Percentiles rank a stretch among this genome's conserved stretches.
Conservation (phyloP, 2,888 invertebrate genomes). For the Himalopsyche japonica region DNA sequence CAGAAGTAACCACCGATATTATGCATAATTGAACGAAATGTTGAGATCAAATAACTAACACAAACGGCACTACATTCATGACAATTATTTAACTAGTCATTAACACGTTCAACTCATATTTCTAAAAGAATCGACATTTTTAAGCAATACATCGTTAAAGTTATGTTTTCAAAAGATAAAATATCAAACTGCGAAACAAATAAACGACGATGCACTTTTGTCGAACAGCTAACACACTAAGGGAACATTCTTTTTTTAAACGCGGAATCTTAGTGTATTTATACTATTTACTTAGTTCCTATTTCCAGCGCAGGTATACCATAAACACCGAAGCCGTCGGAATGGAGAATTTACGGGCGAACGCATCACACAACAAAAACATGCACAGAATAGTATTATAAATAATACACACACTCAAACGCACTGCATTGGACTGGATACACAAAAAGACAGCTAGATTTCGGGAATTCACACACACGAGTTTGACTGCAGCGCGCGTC, state of each 20-base stretch:
- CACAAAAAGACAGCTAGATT: neutral
- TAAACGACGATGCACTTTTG: too few species aligned
- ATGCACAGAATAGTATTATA: neutral
- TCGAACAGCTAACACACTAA: neutral
- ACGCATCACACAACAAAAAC: neutral
- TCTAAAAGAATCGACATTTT: too few species aligned
- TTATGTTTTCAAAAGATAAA: too few species aligned
- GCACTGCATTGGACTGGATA: neutral
- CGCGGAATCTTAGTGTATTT: too few species aligned
- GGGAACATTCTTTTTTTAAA: neutral
- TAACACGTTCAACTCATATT: too few species aligned
- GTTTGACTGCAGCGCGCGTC: neutral
- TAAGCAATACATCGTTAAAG: too few species aligned
- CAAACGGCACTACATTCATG: neutral
- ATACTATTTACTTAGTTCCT: neutral
- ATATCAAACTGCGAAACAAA: too few species aligned
- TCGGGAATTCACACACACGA: neutral
- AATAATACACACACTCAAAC: neutral
- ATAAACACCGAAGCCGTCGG: neutral
- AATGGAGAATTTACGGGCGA: neutral
- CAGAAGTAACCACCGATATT: neutral
- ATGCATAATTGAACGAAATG: neutral
- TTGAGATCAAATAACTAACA: neutral
- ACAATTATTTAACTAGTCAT: neutral
- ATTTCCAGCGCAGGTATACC: neutral